Conservation (phyloP, 1,140 invertebrate species). For the Procambarus virginalis region DNA sequence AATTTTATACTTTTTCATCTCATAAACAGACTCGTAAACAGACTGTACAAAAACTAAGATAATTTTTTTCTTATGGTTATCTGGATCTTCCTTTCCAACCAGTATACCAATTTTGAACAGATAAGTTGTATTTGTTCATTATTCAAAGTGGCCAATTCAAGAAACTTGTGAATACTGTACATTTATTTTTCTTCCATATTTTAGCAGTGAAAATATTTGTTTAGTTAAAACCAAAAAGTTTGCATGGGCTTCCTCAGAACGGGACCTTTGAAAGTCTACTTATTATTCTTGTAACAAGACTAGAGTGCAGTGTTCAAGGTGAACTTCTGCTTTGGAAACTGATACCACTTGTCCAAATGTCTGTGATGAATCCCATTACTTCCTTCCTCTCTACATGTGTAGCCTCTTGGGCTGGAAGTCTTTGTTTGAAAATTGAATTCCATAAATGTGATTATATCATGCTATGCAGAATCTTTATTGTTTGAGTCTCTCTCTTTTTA, state of each 20-base stretch:
- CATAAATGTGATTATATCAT: slow-evolving; percentile 52
- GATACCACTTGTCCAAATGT: slow-evolving; percentile 43
- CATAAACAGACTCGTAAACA: neutral
- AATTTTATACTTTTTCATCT: slow-evolving; percentile 35
- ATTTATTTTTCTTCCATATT: slow-evolving; percentile 13
- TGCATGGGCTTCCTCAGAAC: slow-evolving; percentile 43
- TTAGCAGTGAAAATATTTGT: slow-evolving; percentile 8
- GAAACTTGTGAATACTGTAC: neutral
- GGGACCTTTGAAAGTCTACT: slow-evolving; percentile 16
- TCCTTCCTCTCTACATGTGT: slow-evolving; percentile 2
- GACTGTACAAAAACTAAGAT: slow-evolving; percentile 8
- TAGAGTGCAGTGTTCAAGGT: slow-evolving; percentile 8
- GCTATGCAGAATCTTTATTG: slow-evolving; percentile 49
- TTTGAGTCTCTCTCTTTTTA: slow-evolving; percentile 4
- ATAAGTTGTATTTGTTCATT: neutral
- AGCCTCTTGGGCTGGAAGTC: neutral
- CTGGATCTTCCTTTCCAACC: slow-evolving; percentile 10
- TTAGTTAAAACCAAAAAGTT: neutral
- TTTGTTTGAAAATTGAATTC: slow-evolving; percentile 44
- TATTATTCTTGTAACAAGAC: neutral
- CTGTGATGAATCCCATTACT: slow-evolving; percentile 47
- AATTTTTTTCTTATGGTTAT: neutral
- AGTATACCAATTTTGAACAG: neutral
- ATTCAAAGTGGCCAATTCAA: slow-evolving; percentile 12
- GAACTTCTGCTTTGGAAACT: neutral